Base-by-base conservation (phyloP, 2,797 vertebrate genomes). In the Cyprinella venusta region DNA sequence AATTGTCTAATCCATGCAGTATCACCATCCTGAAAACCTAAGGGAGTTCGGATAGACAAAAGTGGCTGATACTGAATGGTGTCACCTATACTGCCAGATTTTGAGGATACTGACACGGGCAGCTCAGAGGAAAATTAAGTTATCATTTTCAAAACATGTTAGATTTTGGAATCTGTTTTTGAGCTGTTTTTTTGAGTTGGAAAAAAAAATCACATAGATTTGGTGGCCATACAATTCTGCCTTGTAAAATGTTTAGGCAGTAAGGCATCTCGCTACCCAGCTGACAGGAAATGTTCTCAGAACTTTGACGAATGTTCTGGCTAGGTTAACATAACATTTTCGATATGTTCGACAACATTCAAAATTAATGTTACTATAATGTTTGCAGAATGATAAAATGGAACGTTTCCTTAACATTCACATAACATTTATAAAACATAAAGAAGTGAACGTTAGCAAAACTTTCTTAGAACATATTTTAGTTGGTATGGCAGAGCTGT, bases 1-100 rank as follows among this genome's bases (percentile, higher is more conserved):
- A 80, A 83, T 70, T 80, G 33, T 61, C 81, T 76, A 80, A 86
- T 83, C 81, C 36, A 76, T 80, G 52, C 71, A 33, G 61, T 19
- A 54, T 45, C 38, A 67, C 21, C 76, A 82, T 82, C 38, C 61
- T 77, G 67, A 85, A 26, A 83, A 68, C 76, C 81, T 76, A 40
- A 83, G 70, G 52, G 76, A 79, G 50, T 70, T 77, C 26, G 70
- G 30, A 70, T 52, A 61, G 52, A 83, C 75, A 71, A 78, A 68
- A 50, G 75, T 50, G 52, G 61, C 76, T 74, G 70, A 79, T 59
- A 30, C 26, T 30, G 26, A 1, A 30, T 38, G 52, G 42, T 68
- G 77, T 50, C n/a, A 79, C 40, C 50, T 81, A 48, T 48, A n/a
- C n/a, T 45, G 61, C 75, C 80, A 79, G 26, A 79, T 36, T 42